Base-by-base conservation (phyloP, 2,113 vertebrate genomes). In the Sinosuthora webbiana region DNA sequence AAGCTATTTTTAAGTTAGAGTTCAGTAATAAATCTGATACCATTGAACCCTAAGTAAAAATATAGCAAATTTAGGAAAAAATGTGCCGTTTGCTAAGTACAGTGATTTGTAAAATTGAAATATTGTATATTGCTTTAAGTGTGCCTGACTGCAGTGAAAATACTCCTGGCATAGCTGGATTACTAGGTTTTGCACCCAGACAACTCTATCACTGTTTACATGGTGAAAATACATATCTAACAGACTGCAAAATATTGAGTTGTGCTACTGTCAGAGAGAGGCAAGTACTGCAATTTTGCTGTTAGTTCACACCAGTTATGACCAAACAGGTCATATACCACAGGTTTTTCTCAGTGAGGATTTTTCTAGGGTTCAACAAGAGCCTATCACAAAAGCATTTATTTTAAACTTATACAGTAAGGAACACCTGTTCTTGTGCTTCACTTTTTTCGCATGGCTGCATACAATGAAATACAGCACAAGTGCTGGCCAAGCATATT, bases 321-420 rank as follows among this genome's bases (percentile, higher is more conserved):
- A 75, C n/a, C 70, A 59, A 90, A 78, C 35, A 69, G 55, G 62
- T 89, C 52, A 93, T 74, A 87, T 74, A 85, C 64, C 33, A 77
- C 69, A 93, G 30, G 23, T 60, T 70, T 82, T 73, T 83, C 55
- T 86, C 71, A 75, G 68, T 44, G 35, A 91, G 53, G 52, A 81
- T 87, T 95, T 95, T 90, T 94, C 76, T 60, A 83, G 80, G 71
- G 73, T 56, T 76, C n/a, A 93, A 82, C 13, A 92, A 77, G 59
- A 94, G 85, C 41, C 35, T 82, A 59, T 63, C 65, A 82, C 24
- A 50, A 81, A 87, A 74, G 44, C 21, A 69, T 49, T 90, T 83
- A 64, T 69, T 90, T 92, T 95, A 89, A 92, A 90, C 22, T 52
- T 76, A 44, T 47, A 37, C 35, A 85, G 55, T 80, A 95, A 76